Conservation (phyloP, 2,888 invertebrate genomes). For the Drosophila barbarae region DNA sequence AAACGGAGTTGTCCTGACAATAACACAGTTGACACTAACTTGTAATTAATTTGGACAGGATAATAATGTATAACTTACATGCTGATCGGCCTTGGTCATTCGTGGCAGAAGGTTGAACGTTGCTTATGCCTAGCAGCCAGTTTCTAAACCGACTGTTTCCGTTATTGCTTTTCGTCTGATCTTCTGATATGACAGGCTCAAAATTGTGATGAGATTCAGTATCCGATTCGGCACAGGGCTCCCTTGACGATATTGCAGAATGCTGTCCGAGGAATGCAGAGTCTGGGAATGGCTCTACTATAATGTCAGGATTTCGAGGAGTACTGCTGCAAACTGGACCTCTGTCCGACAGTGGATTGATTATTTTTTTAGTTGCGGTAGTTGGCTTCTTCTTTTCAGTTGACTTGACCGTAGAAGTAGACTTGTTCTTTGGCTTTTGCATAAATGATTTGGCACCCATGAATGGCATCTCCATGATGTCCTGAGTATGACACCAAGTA, state of each 20-base stretch:
- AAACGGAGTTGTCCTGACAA: no score
- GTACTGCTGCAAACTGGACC: constrained; percentile 33
- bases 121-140: constrained; percentile 22
- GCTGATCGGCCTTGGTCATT: constrained; percentile 1
- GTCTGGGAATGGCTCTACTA: neutral
- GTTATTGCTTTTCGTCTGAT: neutral
- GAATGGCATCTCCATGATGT: constrained; percentile 41
- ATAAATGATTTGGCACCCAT: constrained; percentile 16
- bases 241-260: neutral
- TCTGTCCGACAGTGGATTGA: neutral
- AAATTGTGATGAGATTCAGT: neutral
- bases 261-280: constrained; percentile 10
- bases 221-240: neutral
- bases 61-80: constrained; percentile 6
- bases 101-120: neutral
- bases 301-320: constrained; percentile 1
- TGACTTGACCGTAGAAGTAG: neutral
- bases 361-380: neutral
- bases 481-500: constrained; percentile 44
- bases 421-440: neutral
- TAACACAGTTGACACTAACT: neutral
- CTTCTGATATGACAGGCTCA: neutral
- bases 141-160: neutral
- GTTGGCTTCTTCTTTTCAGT: neutral
- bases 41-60: neutral